phyloP scores from a whole-genome alignment of 2,113 vertebrate species.

The Tragelaphus strepsiceros region DNA sequence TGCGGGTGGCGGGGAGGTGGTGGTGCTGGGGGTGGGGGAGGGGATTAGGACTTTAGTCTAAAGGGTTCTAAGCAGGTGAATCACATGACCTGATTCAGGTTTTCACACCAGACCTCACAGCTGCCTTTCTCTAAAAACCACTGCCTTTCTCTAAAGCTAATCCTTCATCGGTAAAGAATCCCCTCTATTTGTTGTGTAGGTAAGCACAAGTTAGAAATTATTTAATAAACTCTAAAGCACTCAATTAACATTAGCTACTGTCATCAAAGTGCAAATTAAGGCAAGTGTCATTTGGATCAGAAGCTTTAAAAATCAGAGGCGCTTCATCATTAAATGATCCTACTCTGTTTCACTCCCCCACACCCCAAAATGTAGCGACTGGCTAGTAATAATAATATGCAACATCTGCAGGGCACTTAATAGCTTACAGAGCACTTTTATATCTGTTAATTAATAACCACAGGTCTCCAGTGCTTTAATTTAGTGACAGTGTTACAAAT shows the following conservation, averaged over 20 bases:
- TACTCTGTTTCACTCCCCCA: not conserved
- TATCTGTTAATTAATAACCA: not conserved
- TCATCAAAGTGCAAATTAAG: not conserved
- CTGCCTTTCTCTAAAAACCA: not conserved
- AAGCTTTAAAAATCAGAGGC: not conserved
- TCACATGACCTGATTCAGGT: not conserved
- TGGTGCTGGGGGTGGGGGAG: fast-evolving
- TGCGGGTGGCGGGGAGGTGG: not conserved
- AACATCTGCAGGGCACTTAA: not conserved
- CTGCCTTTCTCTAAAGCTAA: not conserved
- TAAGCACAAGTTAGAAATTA: not conserved
- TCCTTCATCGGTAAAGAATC: not conserved
- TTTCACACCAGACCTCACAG: not conserved
- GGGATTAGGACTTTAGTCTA: not conserved
- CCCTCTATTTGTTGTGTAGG: not conserved
- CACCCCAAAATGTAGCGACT: not conserved
- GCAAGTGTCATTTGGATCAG: not conserved
- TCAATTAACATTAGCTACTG: not conserved
- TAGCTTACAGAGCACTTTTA: not conserved
- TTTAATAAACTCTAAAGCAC: not conserved
- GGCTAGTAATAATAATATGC: not conserved
- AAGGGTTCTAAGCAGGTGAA: not conserved
- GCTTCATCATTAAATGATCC: not conserved
- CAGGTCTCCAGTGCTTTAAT: not conserved
- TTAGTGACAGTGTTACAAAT: not conserved